Evolutionary conservation across 2,797 vertebrate genomes (phyloP).

Genomic region (Urocyon cinereoargenteus): DNA sequence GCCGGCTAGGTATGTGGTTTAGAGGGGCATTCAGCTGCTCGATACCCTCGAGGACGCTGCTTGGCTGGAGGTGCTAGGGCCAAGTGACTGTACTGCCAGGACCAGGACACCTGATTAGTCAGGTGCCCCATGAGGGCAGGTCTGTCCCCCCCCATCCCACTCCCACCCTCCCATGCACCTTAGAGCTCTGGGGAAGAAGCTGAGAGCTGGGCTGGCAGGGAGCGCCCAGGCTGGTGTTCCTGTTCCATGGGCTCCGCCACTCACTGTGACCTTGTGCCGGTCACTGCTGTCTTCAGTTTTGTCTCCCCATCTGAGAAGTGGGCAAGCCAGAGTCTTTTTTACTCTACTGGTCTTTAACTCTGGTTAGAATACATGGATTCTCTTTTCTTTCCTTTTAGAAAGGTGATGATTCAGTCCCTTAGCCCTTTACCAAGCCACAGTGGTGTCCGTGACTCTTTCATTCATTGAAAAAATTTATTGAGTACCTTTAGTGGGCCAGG

Average conservation of each 20-base stretch:
- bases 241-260: not conserved
- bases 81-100: not conserved
- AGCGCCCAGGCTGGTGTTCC: not conserved
- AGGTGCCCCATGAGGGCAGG: not conserved
- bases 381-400: not conserved
- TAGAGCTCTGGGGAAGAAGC: not conserved
- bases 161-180: not conserved
- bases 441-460: not conserved
- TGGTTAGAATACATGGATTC: not conserved
- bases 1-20: not conserved
- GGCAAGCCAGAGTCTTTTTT: not conserved
- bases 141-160: fast-evolving
- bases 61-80: not conserved
- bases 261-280: not conserved
- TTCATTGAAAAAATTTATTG: not conserved
- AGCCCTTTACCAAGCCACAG: not conserved
- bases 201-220: not conserved
- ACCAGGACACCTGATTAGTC: not conserved
- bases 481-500: not conserved
- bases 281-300: not conserved
- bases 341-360: not conserved
- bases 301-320: not conserved
- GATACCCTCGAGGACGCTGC: not conserved
- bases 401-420: not conserved
- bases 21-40: fast-evolving